Percentiles rank a stretch among this genome's conserved stretches.
These are phyloP conservation scores for Dioctria linearis DNA, from an alignment of 2,888 invertebrate genomes.

Conservation along the genomic window DNA sequence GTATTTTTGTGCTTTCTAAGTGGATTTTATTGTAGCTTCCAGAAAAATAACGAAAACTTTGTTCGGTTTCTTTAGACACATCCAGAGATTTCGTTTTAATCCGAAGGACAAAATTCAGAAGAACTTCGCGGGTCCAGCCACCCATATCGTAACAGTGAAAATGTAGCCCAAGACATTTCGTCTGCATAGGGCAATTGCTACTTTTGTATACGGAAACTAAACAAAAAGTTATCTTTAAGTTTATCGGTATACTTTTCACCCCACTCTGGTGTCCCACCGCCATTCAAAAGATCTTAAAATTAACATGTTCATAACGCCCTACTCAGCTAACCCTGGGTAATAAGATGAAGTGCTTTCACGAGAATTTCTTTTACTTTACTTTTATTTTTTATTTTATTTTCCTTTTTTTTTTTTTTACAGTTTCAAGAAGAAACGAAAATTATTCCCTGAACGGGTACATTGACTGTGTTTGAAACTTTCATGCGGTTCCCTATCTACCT, in stretches of 20 bases:
- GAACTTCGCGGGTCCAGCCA: constrained; percentile 14
- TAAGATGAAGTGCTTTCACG: constrained; percentile 17
- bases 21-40: constrained; percentile 58
- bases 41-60: constrained; percentile 49
- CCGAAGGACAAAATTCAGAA: constrained; percentile 29
- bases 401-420: constrained; percentile 6
- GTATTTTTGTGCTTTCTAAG: constrained; percentile 55
- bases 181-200: constrained; percentile 23
- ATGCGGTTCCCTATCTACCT: no score
- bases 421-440: constrained; percentile 21
- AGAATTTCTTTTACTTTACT: constrained; percentile 37
- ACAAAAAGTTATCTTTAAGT: constrained; percentile 44
- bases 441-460: constrained; percentile 31
- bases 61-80: constrained; percentile 33
- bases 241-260: neutral
- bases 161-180: neutral
- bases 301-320: constrained; percentile 22
- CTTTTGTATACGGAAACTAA: constrained; percentile 27
- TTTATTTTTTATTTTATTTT: constrained; percentile 31
- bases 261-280: constrained; percentile 19
- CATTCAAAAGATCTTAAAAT: constrained; percentile 22
- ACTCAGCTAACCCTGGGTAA: constrained; percentile 20
- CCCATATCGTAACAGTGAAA: neutral
- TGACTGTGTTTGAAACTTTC: neutral
- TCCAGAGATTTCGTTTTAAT: constrained; percentile 42